Evolutionary conservation across 2,797 vertebrate genomes (phyloP).

Genomic region (Dromococcyx pavoninus): DNA sequence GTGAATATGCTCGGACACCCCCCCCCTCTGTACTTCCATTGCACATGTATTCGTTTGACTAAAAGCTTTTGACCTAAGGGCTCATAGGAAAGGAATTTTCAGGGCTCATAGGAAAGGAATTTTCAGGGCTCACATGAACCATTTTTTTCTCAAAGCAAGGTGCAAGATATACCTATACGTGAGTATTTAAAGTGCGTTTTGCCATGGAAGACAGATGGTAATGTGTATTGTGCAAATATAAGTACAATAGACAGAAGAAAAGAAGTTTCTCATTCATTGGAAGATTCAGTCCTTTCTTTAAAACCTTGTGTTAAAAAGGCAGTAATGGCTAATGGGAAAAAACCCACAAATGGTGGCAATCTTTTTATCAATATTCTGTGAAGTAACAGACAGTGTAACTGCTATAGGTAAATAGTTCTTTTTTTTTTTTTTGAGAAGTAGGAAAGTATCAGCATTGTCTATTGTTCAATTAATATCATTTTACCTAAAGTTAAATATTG

Average conservation of each 20-base stretch:
- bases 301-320: background rate
- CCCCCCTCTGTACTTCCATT: background rate
- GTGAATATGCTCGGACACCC: background rate
- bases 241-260: background rate
- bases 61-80: background rate
- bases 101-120: background rate
- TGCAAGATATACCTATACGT: background rate
- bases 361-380: background rate
- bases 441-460: rapidly evolving
- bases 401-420: background rate
- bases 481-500: background rate
- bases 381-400: background rate
- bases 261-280: background rate
- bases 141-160: background rate
- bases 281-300: background rate
- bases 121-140: background rate
- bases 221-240: background rate
- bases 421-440: background rate
- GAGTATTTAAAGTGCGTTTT: background rate
- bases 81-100: background rate
- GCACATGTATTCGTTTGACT: background rate
- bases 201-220: background rate
- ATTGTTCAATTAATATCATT: background rate
- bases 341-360: background rate
- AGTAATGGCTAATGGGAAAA: background rate